Evolutionary conservation across 2,113 vertebrate species (phyloP).

Genomic region (Gavia stellata): DNA sequence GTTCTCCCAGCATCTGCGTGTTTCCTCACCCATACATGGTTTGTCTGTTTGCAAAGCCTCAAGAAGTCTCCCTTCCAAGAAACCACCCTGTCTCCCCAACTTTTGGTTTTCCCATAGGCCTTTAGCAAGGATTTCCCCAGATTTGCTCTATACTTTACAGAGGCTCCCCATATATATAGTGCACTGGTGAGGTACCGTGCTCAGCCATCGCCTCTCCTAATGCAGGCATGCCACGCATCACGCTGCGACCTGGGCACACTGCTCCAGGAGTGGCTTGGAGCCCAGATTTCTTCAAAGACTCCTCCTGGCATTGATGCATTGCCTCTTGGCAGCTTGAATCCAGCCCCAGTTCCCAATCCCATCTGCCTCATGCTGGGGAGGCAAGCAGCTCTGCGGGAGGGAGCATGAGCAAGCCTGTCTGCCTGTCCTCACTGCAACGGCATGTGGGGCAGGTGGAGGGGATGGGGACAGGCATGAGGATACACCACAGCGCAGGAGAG

Average conservation of each 20-base stretch:
- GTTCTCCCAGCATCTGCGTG: not conserved
- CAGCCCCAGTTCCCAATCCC: not conserved
- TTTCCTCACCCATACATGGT: accelerated
- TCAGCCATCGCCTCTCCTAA: not conserved
- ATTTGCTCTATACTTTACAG: not conserved
- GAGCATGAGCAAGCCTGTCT: accelerated
- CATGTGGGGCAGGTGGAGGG: not conserved
- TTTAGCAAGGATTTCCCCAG: not conserved
- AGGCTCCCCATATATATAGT: accelerated
- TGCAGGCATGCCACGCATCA: accelerated
- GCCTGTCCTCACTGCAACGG: accelerated
- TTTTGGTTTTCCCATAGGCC: not conserved
- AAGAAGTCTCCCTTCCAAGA: not conserved
- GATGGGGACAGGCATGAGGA: not conserved
- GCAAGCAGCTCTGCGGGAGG: not conserved
- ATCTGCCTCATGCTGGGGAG: not conserved
- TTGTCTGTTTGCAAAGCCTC: not conserved
- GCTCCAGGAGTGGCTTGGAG: not conserved
- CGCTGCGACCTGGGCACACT: accelerated
- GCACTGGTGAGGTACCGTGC: not conserved
- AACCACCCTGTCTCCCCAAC: not conserved
- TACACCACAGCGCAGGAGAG: not conserved
- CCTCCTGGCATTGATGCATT: not conserved
- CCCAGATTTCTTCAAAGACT: not conserved
- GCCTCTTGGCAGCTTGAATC: not conserved